These are phyloP conservation scores for Phaenicophaeus curvirostris DNA, from an alignment of 2,797 vertebrate species.

Conservation along the genomic window DNA sequence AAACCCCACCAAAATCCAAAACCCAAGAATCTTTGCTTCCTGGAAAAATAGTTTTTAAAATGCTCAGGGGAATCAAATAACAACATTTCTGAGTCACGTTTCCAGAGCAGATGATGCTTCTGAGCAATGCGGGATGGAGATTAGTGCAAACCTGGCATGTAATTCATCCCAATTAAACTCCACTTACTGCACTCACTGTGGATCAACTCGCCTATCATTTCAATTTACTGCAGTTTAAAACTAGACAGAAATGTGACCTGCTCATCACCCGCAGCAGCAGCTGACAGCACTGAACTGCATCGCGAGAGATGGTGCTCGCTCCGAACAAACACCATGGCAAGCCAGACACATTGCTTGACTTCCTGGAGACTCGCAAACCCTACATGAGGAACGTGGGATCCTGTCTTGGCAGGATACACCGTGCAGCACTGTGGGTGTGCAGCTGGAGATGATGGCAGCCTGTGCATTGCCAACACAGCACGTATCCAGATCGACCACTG, in stretches of 20 bases:
- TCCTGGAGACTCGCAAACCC: neutral
- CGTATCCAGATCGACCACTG: neutral
- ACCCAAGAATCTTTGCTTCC: conserved; percentile 53
- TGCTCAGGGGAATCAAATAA: conserved; percentile 53
- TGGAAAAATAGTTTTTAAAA: conserved; percentile 66
- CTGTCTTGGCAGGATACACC: accelerated
- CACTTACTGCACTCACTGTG: conserved; percentile 7
- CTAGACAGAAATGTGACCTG: neutral
- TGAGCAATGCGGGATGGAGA: conserved; percentile 20
- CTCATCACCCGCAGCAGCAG: neutral
- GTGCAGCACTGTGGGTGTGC: accelerated
- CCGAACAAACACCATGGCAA: neutral
- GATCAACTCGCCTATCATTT: neutral
- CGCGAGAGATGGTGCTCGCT: accelerated
- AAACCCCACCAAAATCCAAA: neutral
- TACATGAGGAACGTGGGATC: accelerated
- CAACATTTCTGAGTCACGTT: conserved; percentile 68
- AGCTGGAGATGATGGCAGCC: neutral
- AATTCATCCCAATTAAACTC: conserved; percentile 57
- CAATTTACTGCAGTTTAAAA: neutral
- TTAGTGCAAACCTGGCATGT: conserved; percentile 46
- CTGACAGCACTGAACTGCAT: neutral
- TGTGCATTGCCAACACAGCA: neutral
- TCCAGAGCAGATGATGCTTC: conserved; percentile 66
- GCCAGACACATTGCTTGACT: neutral